Conservation (phyloP, 2,888 invertebrate genomes). For the Apotomis betuletana region DNA sequence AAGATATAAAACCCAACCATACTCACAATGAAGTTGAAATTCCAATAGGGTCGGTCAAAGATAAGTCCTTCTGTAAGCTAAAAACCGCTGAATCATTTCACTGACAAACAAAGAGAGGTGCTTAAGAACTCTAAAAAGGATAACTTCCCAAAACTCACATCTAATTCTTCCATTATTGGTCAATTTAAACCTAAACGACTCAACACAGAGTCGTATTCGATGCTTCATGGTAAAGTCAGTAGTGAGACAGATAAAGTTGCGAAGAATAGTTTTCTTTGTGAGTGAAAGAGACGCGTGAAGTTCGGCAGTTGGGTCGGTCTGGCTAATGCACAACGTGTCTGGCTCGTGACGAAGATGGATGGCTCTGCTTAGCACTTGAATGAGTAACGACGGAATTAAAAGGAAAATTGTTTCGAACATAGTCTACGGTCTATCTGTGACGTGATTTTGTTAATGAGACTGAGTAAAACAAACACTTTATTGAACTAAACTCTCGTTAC, state of each 20-base stretch:
- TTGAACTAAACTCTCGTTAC: neutral
- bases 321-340: slow-evolving; percentile 74
- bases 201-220: neutral
- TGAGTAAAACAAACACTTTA: neutral
- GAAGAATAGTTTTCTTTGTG: slow-evolving; percentile 48
- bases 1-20: slow-evolving; percentile 46
- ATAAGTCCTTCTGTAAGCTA: slow-evolving; percentile 58
- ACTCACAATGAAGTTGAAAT: slow-evolving; percentile 44
- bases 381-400: slow-evolving; percentile 57
- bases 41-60: slow-evolving; percentile 44
- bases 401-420: slow-evolving; percentile 49
- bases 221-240: neutral
- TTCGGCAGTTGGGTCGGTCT: slow-evolving; percentile 56
- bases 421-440: slow-evolving; percentile 29
- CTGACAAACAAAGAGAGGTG: slow-evolving; percentile 62
- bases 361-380: slow-evolving; percentile 69
- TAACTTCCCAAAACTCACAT: slow-evolving; percentile 4
- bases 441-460: slow-evolving; percentile 18
- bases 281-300: slow-evolving; percentile 59
- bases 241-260: neutral
- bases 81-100: slow-evolving; percentile 74
- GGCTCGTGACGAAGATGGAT: slow-evolving; percentile 78
- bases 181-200: neutral
- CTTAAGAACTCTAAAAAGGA: slow-evolving; percentile 49
- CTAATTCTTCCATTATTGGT: neutral